These are phyloP conservation scores for Corbicula japonica DNA, from an alignment of 2,888 invertebrate genomes.

Conservation along the genomic window DNA sequence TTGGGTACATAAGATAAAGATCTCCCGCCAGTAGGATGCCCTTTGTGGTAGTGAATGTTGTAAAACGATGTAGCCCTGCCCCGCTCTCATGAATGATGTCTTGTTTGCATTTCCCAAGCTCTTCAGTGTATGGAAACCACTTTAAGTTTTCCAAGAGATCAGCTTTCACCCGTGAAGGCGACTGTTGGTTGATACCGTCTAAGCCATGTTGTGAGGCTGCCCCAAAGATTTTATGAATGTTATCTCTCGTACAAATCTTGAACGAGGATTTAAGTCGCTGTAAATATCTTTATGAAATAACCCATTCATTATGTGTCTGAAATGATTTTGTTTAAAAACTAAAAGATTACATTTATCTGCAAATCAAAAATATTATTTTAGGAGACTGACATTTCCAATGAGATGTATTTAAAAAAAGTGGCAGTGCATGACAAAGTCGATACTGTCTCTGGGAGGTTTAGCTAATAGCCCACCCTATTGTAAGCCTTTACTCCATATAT, in stretches of 20 bases:
- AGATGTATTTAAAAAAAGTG: no score
- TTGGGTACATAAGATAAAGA: slow-evolving; percentile 34
- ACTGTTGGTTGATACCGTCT: slow-evolving; percentile 38
- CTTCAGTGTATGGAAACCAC: slow-evolving; percentile 39
- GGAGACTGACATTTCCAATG: slow-evolving; percentile 15
- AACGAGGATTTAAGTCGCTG: slow-evolving; percentile 28
- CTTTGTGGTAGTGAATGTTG: slow-evolving; percentile 18
- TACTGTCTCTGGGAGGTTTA: no score
- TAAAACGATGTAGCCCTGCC: slow-evolving; percentile 34
- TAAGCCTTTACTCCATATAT: no score
- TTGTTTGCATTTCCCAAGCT: slow-evolving; percentile 58
- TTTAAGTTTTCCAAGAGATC: slow-evolving; percentile 49
- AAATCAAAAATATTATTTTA: slow-evolving; percentile 12
- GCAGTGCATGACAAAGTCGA: no score
- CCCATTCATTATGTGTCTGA: slow-evolving; percentile 5
- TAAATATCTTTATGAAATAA: slow-evolving; percentile 22
- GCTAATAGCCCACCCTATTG: background rate
- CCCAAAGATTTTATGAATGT: slow-evolving; percentile 23
- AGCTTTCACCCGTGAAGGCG: slow-evolving; percentile 54
- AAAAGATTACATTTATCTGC: slow-evolving; percentile 4
- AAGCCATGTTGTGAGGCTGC: slow-evolving; percentile 42
- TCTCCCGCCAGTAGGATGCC: slow-evolving; percentile 43
- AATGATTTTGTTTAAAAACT: slow-evolving; percentile 1
- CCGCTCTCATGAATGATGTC: slow-evolving; percentile 47
- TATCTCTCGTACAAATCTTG: slow-evolving; percentile 43